These are phyloP conservation scores for Eupithecia abbreviata DNA, from an alignment of 2,888 invertebrate genomes.

Conservation along the genomic window DNA sequence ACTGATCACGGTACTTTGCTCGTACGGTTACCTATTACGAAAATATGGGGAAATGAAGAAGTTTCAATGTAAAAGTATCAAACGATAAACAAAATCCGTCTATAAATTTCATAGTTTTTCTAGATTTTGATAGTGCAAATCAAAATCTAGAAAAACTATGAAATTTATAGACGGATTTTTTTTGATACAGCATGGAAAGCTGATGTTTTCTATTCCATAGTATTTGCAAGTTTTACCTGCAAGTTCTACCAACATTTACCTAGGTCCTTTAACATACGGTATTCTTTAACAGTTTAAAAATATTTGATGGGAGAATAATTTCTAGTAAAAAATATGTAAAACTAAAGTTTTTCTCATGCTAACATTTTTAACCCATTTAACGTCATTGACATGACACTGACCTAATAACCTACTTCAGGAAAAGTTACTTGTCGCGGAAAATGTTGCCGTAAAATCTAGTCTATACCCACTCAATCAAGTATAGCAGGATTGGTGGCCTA, in stretches of 20 bases:
- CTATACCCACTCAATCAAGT: neutral
- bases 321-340: neutral
- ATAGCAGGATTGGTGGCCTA: neutral
- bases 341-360: constrained; percentile 1
- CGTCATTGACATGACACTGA: constrained; percentile 27
- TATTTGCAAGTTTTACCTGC: neutral
- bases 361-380: constrained; percentile 19
- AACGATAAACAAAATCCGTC: neutral
- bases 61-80: too few relatives aligned
- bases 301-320: neutral
- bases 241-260: neutral
- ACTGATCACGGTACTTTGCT: constrained; percentile 24
- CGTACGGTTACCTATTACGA: neutral
- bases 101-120: neutral
- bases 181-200: neutral
- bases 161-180: neutral
- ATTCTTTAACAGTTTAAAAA: neutral
- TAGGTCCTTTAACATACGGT: too few relatives aligned
- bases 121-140: neutral
- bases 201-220: neutral
- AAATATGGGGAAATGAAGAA: neutral
- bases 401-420: constrained; percentile 29
- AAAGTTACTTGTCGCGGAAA: constrained; percentile 4
- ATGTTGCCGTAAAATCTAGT: neutral
- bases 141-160: neutral